These are phyloP conservation scores for Brachionus angularis DNA, from an alignment of 1,140 invertebrate genomes.

Conservation along the genomic window DNA sequence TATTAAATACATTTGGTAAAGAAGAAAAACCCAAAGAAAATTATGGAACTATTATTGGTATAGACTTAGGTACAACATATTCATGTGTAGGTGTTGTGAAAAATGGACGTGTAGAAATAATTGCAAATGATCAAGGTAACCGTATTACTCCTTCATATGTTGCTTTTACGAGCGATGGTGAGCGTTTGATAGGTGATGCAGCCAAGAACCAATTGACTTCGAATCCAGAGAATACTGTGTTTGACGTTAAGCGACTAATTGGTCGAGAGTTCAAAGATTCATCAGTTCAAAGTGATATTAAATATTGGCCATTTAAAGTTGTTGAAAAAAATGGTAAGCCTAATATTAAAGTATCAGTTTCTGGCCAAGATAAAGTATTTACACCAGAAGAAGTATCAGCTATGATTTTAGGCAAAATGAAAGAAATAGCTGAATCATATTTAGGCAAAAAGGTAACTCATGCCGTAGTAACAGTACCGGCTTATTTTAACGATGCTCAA, in stretches of 20 bases:
- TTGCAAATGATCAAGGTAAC: slow-evolving; percentile 46
- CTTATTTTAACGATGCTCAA: slow-evolving; percentile 88
- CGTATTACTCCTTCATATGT: slow-evolving; percentile 45
- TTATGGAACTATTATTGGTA: slow-evolving; percentile 48
- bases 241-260: slow-evolving; percentile 87
- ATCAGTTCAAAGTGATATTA: slow-evolving; percentile 66
- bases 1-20: neutral
- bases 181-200: slow-evolving; percentile 58
- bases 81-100: slow-evolving; percentile 84
- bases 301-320: slow-evolving; percentile 70
- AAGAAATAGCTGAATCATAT: slow-evolving; percentile 93
- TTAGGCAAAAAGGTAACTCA: slow-evolving; percentile 88
- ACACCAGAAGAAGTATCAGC: slow-evolving; percentile 95
- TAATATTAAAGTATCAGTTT: slow-evolving; percentile 64
- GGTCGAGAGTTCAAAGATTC: slow-evolving; percentile 81
- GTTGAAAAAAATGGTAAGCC: slow-evolving; percentile 80
- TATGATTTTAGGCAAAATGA: slow-evolving; percentile 96
- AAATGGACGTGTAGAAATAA: slow-evolving; percentile 51
- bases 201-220: slow-evolving; percentile 91
- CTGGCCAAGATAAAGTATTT: slow-evolving; percentile 78
- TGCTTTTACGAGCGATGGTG: slow-evolving; percentile 40
- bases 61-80: slow-evolving; percentile 71
- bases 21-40: slow-evolving; percentile 6
- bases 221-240: slow-evolving; percentile 89
- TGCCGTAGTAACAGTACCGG: slow-evolving; percentile 93